Evolutionary conservation across 1,140 invertebrate species (phyloP), one percentile per base, ranked within the genome.

Genomic region (Leptinotarsa texana): DNA sequence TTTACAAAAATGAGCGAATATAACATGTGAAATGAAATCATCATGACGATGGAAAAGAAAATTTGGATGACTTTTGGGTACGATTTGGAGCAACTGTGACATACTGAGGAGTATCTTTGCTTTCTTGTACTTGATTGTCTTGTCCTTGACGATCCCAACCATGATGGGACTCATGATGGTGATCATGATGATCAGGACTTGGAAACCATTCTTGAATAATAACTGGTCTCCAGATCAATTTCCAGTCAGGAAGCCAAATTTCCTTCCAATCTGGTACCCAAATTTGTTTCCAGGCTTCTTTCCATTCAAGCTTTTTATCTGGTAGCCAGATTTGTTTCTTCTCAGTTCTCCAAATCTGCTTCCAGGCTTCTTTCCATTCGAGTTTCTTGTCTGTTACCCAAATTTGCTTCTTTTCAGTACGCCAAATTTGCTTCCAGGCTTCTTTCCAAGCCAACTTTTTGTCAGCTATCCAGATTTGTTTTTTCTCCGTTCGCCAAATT

Each of bases 341-440:
- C 81, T 94, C 92, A 48, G 92, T 91, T 77, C 92, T 91, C 91
- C 92, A 93, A 63, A 92, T 88, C 84, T 92, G 88, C 80, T 93
- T 91, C 86, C 93, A 93, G 74, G 92, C 90, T 8, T 89, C 89
- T 78, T 93, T 93, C 91, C 89, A 92, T 61, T 92, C 88, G 84
- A 92, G 91, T 79, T 92, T 92, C 84, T 94, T 92, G 73, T 93
- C 91, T 15, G 90, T 90, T 70, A 91, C 88, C 93, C 92, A 94
- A n/a, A 91, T 89, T 85, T 94, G 91, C 79, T 92, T 92, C 84
- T 94, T 94, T 51, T 92, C 88, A 0, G 90, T 92, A 74, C 90
- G 89, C 92, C 92, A 93, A 48, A 92, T 87, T 82, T 93, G 91
- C 78, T 93, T 92, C 91, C 92, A 93, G 80, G 93, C 92, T 69